phyloP scores from a whole-genome alignment of 2,113 vertebrate species.

The Oostethus manadensis region DNA sequence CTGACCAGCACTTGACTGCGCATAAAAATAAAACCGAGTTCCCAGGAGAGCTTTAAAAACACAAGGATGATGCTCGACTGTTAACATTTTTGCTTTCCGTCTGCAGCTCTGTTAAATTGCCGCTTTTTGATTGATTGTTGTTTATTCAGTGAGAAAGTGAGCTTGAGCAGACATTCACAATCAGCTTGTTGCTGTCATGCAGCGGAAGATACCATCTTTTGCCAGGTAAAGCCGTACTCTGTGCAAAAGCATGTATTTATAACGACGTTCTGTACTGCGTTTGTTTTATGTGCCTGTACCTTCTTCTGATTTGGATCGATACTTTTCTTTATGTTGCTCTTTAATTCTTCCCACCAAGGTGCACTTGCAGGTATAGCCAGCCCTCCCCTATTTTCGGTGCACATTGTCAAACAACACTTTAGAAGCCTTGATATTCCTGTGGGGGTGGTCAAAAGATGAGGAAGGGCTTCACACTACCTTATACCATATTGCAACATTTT shows the following conservation, averaged over 20 bases:
- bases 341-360: conserved; percentile 44
- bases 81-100: conserved; percentile 1
- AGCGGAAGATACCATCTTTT: background rate
- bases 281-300: conserved; percentile 19
- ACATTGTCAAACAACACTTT: conserved; percentile 34
- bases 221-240: conserved; percentile 5
- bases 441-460: conserved; percentile 40
- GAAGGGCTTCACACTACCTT: conserved; percentile 21
- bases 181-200: conserved; percentile 12
- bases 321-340: conserved; percentile 38
- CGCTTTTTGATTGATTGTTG: conserved; percentile 2
- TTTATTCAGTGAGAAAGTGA: conserved; percentile 26
- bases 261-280: conserved; percentile 29
- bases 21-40: background rate
- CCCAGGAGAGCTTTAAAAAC: conserved; percentile 3
- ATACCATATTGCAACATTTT: conserved; percentile 19
- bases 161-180: conserved; percentile 10
- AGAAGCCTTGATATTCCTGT: conserved; percentile 24
- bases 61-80: background rate
- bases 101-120: background rate
- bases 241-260: conserved; percentile 25
- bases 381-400: conserved; percentile 32
- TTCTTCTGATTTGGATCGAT: conserved; percentile 32
- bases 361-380: conserved; percentile 44
- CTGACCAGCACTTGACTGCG: background rate